Base-by-base conservation (phyloP, 2,113 vertebrate species). In the Chloebia gouldiae region DNA sequence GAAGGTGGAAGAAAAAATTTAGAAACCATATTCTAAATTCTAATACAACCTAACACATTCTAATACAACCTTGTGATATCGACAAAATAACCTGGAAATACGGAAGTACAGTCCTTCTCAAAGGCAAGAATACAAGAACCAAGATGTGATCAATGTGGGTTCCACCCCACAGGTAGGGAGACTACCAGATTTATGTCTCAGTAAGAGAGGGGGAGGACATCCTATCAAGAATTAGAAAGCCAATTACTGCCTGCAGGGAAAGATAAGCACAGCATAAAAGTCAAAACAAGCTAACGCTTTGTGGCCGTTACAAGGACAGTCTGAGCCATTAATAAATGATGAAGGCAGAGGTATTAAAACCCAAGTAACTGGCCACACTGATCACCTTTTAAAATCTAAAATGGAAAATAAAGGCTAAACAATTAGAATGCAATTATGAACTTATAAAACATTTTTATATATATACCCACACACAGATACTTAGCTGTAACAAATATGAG, bases 251-350 rank as follows among this genome's bases (percentile, higher is more conserved):
- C 79, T 91, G 92, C 78, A 90, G 78, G 56, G 56, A 75, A 90
- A 95, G 84, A 95, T 85, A 94, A 93, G 91, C 81, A 92, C 69
- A 75, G 60, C 59, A 73, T 87, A 89, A 93, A 94, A 88, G 85
- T 51, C 60, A 70, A 90, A 92, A 90, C 1, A 12, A 94, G 86
- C 70, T 91, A 93, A 86, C 71, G 83, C 51, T 91, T 56, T 84
- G 68, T 83, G 73, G 76, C 68, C 64, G 90, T 91, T 95, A 93
- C 63, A 90, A 60, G 70, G 61, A 87, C 28, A 83, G 65, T 53
- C 73, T 49, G 51, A 25, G 53, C 60, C 81, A 86, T 95, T 90
- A 96, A 93, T 94, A 97, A 96, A 86, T 92, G 68, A 96, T 94
- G 66, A 77, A 94, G 78, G 71, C 86, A 54, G 11, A 87, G 57